Evolutionary conservation across 1,140 invertebrate genomes (phyloP), one percentile per base, ranked within the genome.

Genomic region (Calosoma granatense): DNA sequence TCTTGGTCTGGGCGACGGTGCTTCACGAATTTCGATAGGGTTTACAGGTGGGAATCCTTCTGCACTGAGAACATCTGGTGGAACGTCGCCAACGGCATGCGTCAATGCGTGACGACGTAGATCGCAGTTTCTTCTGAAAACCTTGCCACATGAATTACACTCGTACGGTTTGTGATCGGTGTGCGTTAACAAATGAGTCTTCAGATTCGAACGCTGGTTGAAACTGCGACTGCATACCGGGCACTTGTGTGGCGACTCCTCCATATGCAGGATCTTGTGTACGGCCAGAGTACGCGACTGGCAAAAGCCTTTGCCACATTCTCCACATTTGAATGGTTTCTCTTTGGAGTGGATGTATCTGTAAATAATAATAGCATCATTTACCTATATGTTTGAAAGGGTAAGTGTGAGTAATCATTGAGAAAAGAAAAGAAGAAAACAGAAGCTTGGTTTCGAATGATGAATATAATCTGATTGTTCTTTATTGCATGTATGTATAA

Each of bases 321-420:
- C 90, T 15, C 83, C 85, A 72, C 94, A 97, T 74, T 94, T 96
- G 78, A 95, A 97, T 0, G 94, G 94, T 69, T 97, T 97, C 72
- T 97, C 93, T 74, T 96, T 97, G 22, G 90, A 92, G 74, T 97
- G 94, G 61, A 96, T 97, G 70, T 94, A 97, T 77, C 93, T 97
- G 80, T 21, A 82, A 81, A 61, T 70, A 71, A 69, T 56, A 70
- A 69, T n/a, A n/a, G n/a, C n/a, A n/a, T n/a, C n/a, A n/a, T n/a
- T n/a, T n/a, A n/a, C n/a, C n/a, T n/a, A n/a, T n/a, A n/a, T n/a
- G n/a, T n/a, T n/a, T n/a, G n/a, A n/a, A n/a, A n/a, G n/a, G n/a
- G n/a, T n/a, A n/a, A n/a, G n/a, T n/a, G n/a, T n/a, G n/a, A n/a
- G n/a, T n/a, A n/a, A n/a, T n/a, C n/a, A n/a, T n/a, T n/a, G n/a